A percentile compares a stretch with the other conserved stretches of the same genome.
Evolutionary conservation across 2,113 vertebrate genomes (phyloP).

Genomic region (Anolis carolinensis): DNA sequence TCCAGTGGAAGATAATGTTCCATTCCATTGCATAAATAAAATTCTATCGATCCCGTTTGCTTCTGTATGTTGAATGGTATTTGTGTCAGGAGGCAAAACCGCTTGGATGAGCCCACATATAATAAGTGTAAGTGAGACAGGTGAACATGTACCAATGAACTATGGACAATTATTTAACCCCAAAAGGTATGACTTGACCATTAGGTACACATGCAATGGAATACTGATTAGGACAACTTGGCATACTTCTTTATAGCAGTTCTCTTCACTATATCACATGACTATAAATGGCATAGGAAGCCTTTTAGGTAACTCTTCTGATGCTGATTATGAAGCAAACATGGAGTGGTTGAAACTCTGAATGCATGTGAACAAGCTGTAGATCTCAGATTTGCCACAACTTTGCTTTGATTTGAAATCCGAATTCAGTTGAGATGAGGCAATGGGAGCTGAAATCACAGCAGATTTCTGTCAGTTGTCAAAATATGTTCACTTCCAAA

Average conservation of each 20-base stretch:
- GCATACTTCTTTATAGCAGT: not conserved
- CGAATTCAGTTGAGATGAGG: not conserved
- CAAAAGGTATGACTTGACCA: not conserved
- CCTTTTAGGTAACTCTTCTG: not conserved
- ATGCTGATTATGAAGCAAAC: not conserved
- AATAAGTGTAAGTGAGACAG: too few species aligned
- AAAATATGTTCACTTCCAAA: not conserved
- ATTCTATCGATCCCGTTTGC: too few species aligned
- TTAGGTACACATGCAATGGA: not conserved
- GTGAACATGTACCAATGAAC: not conserved
- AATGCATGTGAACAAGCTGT: not conserved
- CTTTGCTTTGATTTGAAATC: not conserved
- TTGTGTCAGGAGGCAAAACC: too few species aligned
- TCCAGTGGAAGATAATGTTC: too few species aligned
- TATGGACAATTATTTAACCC: not conserved
- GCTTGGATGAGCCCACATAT: too few species aligned
- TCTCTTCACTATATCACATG: not conserved
- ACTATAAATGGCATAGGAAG: too few species aligned
- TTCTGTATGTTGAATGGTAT: too few species aligned
- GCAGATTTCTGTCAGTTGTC: not conserved
- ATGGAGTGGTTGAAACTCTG: not conserved
- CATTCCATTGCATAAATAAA: too few species aligned
- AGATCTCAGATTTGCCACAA: not conserved
- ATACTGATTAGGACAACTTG: too few species aligned
- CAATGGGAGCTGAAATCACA: not conserved